phyloP scores from a whole-genome alignment of 2,113 vertebrate species.

The Thunnus maccoyii region DNA sequence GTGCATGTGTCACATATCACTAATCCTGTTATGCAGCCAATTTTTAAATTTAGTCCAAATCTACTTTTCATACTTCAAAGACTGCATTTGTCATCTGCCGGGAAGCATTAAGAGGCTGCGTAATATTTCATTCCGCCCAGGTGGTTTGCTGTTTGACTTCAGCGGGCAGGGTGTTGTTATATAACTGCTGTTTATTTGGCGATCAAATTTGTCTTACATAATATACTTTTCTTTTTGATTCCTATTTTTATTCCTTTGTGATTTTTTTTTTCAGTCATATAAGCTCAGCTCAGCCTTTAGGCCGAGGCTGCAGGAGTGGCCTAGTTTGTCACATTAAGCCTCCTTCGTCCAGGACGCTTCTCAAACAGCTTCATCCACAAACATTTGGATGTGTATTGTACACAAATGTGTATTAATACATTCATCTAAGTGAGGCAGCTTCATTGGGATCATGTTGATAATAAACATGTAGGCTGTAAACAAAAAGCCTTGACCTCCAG shows the following conservation, averaged over 20 bases:
- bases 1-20: constrained; percentile 62
- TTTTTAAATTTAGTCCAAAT: constrained; percentile 46
- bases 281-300: background rate
- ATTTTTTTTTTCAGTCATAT: background rate
- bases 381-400: too few species aligned
- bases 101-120: constrained; percentile 39
- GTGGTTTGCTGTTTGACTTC: constrained; percentile 30
- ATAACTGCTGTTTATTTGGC: background rate
- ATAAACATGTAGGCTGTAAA: constrained; percentile 15
- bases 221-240: background rate
- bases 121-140: constrained; percentile 36
- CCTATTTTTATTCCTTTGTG: background rate
- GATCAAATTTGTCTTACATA: background rate
- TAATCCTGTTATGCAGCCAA: constrained; percentile 28
- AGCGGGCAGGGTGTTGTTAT: background rate
- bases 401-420: constrained; percentile 9
- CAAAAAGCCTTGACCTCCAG: constrained; percentile 31
- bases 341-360: background rate
- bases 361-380: background rate
- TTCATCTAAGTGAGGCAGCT: background rate
- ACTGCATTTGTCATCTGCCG: constrained; percentile 40
- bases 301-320: constrained; percentile 24
- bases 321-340: constrained; percentile 17
- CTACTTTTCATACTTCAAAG: constrained; percentile 48
- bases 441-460: background rate